Percentiles rank a stretch among this genome's conserved stretches.
phyloP scores from a whole-genome alignment of 2,797 vertebrate genomes.

The Chiropotes sagulatus region DNA sequence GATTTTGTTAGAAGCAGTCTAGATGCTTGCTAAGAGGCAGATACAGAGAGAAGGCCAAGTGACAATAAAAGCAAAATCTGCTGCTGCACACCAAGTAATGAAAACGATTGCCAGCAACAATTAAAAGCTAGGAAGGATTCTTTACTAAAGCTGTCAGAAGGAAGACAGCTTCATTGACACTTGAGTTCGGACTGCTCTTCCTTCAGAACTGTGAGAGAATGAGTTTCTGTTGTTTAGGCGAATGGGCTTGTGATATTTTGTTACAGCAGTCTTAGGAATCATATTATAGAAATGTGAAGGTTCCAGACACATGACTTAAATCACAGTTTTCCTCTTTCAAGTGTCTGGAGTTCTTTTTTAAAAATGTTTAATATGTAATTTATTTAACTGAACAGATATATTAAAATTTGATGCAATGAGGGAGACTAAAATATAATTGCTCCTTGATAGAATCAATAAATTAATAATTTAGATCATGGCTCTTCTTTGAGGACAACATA shows the following conservation, averaged over 20 bases:
- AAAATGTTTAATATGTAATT: background rate
- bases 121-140: background rate
- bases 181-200: background rate
- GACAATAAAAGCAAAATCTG: background rate
- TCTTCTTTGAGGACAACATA: background rate
- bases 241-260: background rate
- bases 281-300: background rate
- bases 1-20: background rate
- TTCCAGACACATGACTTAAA: background rate
- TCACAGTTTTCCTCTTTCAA: background rate
- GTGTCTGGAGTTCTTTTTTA: background rate
- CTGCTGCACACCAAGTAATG: background rate
- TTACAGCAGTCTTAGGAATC: background rate
- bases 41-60: background rate
- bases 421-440: background rate
- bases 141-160: background rate
- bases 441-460: background rate
- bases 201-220: background rate
- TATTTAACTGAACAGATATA: background rate
- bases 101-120: background rate
- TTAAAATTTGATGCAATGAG: background rate
- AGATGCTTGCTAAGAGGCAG: background rate
- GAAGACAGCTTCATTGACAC: background rate
- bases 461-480: background rate
- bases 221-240: background rate